Conservation (phyloP, 2,113 vertebrate species). For the Pelmatolapia mariae region DNA sequence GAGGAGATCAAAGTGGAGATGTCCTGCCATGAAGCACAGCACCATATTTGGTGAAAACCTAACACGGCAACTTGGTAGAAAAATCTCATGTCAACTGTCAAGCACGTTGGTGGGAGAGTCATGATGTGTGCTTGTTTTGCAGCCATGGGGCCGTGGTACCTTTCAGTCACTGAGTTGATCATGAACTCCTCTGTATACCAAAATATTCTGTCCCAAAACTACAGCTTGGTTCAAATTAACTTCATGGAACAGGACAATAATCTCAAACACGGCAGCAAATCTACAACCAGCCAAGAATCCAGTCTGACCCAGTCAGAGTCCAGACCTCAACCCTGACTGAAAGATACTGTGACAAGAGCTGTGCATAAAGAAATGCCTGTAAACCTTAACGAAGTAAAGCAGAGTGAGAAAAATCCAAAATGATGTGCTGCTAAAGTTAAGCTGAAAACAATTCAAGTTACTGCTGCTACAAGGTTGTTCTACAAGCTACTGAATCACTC, state of each 20-base stretch:
- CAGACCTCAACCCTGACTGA: neutral
- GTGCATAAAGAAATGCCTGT: neutral
- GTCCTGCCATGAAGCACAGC: neutral
- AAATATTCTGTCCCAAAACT: neutral
- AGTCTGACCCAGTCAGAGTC: neutral
- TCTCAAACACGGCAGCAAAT: neutral
- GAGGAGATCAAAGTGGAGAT: neutral
- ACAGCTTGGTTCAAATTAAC: neutral
- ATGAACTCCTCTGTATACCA: neutral
- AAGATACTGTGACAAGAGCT: neutral
- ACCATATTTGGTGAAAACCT: neutral
- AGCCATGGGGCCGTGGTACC: neutral
- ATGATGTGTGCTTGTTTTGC: neutral
- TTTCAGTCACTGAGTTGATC: neutral
- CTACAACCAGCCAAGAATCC: neutral
- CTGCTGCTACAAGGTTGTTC: neutral
- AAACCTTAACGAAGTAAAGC: neutral
- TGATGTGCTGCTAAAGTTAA: neutral
- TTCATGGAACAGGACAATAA: neutral
- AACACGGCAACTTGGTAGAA: neutral
- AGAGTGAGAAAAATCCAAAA: neutral
- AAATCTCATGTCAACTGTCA: neutral
- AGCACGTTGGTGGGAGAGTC: neutral
- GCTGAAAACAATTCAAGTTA: neutral
- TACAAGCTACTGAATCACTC: neutral